Base-by-base conservation (phyloP, 2,888 invertebrate species). In the Chymomyza fuscimana region DNA sequence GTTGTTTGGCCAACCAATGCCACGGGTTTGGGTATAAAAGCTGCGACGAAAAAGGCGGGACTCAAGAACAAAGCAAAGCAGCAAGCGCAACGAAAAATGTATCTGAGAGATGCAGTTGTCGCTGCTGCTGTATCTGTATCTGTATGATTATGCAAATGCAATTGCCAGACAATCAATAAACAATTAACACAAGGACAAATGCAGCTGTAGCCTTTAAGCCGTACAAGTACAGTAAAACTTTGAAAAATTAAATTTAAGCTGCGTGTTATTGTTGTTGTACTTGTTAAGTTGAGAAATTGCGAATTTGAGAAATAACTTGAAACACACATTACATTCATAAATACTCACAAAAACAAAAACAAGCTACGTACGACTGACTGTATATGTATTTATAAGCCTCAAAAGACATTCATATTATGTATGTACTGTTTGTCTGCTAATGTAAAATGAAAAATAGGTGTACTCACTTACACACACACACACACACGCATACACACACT, bases 91-190 rank as follows among this genome's bases (percentile, higher is more conserved):
- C 6, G 32, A 6, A 32, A 32, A 32, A 32, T 32, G 32, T 32
- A 5, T 32, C 32, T 32, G 7, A 7, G 9, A 32, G 32, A 1
- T 32, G 40, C 40, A 40, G 10, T 10, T 10, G 2, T 10, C 3
- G 10, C 10, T 40, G 40, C 40, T 5, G 10, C 10, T 40, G 40
- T 40, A 46, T 6, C 36, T 36, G 36, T 36, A 36, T 36, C 36
- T 36, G 1, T 7, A 58, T 36, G 66, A 19, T 50, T 52, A 54
- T 58, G 58, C 36, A n/a, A 54, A 73, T 73, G 67, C 64, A 63
- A 72, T 68, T 72, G 64, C 62, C 36, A 50, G 19, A 16, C 59
- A 74, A 74, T 71, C 74, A 74, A 71, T 71, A 71, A 66, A 65
- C 66, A 72, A 72, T 69, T 69, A 71, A 66, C 70, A 73, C 70